phyloP scores from a whole-genome alignment of 2,888 invertebrate genomes.

The Amphipyra tragopoginis region DNA sequence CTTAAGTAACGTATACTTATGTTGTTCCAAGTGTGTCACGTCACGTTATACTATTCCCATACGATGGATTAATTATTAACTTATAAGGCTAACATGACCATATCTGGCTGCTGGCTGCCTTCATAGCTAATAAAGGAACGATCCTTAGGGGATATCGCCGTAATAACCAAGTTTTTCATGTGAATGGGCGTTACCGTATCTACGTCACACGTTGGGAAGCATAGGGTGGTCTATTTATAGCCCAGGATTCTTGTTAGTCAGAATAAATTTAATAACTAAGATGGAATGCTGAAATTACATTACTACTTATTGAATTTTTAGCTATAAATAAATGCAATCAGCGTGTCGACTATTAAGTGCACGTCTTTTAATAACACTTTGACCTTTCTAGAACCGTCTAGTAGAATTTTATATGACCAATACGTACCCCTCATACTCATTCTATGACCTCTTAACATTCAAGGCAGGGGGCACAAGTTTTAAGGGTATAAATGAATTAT shows the following conservation, averaged over 20 bases:
- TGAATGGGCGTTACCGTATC: too few species aligned
- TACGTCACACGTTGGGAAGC: too few species aligned
- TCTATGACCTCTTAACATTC: constrained; percentile 35
- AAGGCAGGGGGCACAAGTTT: constrained; percentile 14
- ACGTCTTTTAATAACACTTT: constrained; percentile 15
- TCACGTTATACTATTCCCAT: constrained; percentile 7
- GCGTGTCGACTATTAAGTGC: not conserved
- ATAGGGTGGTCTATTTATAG: too few species aligned
- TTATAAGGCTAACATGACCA: constrained; percentile 24
- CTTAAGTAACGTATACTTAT: constrained; percentile 13
- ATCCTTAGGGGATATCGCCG: not conserved
- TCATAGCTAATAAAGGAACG: constrained; percentile 3
- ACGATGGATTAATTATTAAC: constrained; percentile 40
- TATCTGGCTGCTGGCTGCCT: not conserved
- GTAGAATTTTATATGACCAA: constrained; percentile 1
- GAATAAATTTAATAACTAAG: too few species aligned
- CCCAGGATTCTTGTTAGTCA: too few species aligned
- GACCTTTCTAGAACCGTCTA: constrained; percentile 27
- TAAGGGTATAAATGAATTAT: constrained; percentile 28
- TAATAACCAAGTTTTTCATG: not conserved
- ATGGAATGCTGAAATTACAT: too few species aligned
- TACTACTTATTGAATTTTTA: too few species aligned
- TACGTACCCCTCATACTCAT: constrained; percentile 5
- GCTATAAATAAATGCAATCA: too few species aligned
- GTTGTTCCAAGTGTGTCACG: constrained; percentile 21